These are phyloP conservation scores for Cyphomyrus plagiostoma DNA, from an alignment of 2,113 vertebrate species.

Conservation along the genomic window DNA sequence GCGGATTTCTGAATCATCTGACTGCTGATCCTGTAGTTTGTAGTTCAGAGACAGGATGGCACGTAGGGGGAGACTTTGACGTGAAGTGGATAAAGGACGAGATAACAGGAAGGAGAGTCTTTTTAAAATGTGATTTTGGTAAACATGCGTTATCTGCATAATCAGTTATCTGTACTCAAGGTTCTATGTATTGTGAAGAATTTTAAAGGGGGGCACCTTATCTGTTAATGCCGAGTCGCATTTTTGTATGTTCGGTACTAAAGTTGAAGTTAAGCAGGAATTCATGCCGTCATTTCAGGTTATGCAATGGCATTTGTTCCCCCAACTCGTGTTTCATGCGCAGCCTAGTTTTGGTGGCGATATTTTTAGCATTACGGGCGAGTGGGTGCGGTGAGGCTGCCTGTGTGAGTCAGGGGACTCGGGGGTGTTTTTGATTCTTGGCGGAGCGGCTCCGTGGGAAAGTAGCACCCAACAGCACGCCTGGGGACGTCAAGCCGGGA, in stretches of 20 bases:
- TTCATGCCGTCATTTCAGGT: not conserved
- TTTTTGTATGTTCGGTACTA: not conserved
- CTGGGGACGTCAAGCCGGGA: not conserved
- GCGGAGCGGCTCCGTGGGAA: not conserved
- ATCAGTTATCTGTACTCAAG: not conserved
- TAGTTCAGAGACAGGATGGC: not conserved
- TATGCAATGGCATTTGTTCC: not conserved
- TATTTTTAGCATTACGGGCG: not conserved
- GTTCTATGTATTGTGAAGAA: not conserved
- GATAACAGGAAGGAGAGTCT: not conserved
- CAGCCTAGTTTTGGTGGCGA: not conserved
- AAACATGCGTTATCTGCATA: not conserved
- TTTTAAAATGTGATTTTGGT: not conserved
- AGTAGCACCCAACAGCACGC: not conserved
- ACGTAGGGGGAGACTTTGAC: not conserved
- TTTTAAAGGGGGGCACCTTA: not conserved
- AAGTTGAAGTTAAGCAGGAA: not conserved
- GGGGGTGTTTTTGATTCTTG: not conserved
- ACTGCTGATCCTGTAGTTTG: conserved; percentile 40
- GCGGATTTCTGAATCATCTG: not conserved
- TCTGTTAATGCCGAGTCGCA: not conserved
- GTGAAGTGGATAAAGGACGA: not conserved
- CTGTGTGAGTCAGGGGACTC: not conserved
- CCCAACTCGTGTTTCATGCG: not conserved
- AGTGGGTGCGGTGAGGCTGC: not conserved